Evolutionary conservation across 2,113 vertebrate species (phyloP).

Genomic region (Syngnathus floridae): DNA sequence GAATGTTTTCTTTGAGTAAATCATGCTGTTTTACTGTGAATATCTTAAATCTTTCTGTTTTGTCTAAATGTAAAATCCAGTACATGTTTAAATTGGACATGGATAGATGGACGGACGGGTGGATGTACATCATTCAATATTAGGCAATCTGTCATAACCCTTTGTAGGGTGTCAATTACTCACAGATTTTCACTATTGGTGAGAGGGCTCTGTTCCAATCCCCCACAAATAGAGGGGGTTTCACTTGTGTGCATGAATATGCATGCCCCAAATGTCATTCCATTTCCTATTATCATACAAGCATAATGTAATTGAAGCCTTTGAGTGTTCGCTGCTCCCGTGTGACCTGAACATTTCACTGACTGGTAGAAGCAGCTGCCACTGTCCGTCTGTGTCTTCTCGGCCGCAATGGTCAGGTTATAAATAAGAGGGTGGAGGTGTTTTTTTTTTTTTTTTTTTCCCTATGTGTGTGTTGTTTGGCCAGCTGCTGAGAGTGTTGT

Average conservation of each 20-base stretch:
- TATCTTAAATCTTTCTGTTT: too few species aligned
- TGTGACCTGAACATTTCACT: slow-evolving; percentile 31
- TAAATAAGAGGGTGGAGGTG: slow-evolving; percentile 58
- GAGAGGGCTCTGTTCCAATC: not conserved
- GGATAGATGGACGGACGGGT: too few species aligned
- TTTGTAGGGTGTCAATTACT: not conserved
- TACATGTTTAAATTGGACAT: too few species aligned
- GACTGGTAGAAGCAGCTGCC: slow-evolving; percentile 50
- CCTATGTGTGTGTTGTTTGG: slow-evolving; percentile 53
- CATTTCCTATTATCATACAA: not conserved
- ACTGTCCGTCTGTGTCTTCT: slow-evolving; percentile 52
- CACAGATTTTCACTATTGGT: not conserved
- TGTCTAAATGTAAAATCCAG: too few species aligned
- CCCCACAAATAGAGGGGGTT: too few species aligned
- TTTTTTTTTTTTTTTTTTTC: slow-evolving; percentile 23
- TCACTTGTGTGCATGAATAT: not conserved
- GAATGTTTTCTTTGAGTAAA: too few species aligned
- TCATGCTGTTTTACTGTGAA: too few species aligned
- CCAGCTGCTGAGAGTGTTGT: slow-evolving; percentile 49
- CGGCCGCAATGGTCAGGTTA: slow-evolving; percentile 51
- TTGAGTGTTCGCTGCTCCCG: slow-evolving; percentile 14
- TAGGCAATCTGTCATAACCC: too few species aligned
- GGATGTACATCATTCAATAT: too few species aligned
- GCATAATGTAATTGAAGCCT: not conserved
- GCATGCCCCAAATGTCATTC: not conserved